Conservation (phyloP, 2,797 vertebrate species). For the Clarias fuscus region DNA sequence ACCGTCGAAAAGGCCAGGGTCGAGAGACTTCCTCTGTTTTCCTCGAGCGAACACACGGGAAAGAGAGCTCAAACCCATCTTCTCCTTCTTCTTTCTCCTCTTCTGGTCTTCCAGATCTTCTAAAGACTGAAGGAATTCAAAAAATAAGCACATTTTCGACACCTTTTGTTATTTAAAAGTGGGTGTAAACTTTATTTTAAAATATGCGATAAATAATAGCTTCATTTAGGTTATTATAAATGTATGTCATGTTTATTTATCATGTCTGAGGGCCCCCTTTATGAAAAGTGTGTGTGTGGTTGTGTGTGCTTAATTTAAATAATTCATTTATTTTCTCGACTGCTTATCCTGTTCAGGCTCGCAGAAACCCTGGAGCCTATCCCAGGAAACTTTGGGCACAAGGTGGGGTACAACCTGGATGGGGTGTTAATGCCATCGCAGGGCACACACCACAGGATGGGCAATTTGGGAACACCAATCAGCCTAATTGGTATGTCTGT, state of each 20-base stretch:
- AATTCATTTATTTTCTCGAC: no score
- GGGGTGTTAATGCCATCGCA: no score
- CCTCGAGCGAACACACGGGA: constrained; percentile 95
- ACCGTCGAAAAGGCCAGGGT: constrained; percentile 97
- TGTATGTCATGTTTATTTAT: background rate
- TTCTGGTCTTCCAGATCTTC: constrained; percentile 99
- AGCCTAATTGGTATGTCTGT: no score
- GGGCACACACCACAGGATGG: no score
- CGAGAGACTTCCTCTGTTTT: constrained; percentile 96
- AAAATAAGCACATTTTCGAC: background rate
- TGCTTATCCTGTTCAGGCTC: no score
- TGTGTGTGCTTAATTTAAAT: no score
- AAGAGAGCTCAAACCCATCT: constrained; percentile 96
- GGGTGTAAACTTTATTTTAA: background rate
- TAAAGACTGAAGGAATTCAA: constrained; percentile 82
- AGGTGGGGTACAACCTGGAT: no score
- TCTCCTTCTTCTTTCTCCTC: constrained; percentile 99
- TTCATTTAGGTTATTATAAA: background rate
- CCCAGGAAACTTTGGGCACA: no score
- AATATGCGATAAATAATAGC: background rate
- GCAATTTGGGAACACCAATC: no score
- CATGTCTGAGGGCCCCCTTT: background rate
- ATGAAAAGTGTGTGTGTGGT: background rate
- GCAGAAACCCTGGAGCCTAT: no score
- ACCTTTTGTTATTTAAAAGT: background rate